Evolutionary conservation across 1,140 invertebrate species (phyloP).

Genomic region (Leptoteleia sp.): DNA sequence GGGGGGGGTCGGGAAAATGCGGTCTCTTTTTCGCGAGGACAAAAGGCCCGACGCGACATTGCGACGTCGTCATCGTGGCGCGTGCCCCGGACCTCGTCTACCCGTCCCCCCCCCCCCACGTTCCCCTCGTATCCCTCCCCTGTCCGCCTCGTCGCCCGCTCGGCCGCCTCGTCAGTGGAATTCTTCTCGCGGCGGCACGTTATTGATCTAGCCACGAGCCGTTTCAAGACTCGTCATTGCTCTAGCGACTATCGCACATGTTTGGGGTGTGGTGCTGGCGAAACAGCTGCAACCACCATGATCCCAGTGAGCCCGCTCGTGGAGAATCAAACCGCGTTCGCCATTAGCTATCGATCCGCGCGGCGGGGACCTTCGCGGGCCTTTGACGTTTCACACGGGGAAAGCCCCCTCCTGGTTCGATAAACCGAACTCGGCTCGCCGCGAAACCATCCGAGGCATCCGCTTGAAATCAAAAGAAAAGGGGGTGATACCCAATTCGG

Average conservation of each 20-base stretch:
- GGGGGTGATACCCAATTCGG: too few relatives aligned
- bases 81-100: conserved; percentile 14
- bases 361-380: conserved; percentile 35
- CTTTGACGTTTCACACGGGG: conserved; percentile 24
- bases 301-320: conserved; percentile 20
- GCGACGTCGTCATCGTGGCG: conserved; percentile 42
- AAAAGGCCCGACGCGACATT: conserved; percentile 52
- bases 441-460: too few relatives aligned
- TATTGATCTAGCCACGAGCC: conserved; percentile 77
- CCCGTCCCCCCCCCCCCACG: not conserved
- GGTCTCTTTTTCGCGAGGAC: conserved; percentile 2
- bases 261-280: conserved; percentile 68
- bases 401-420: conserved; percentile 31
- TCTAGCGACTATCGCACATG: conserved; percentile 70
- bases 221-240: conserved; percentile 73
- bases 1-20: conserved; percentile 5
- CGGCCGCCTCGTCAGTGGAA: conserved; percentile 66
- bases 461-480: too few relatives aligned
- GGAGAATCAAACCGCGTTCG: conserved; percentile 48
- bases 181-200: conserved; percentile 71
- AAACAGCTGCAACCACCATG: conserved; percentile 53
- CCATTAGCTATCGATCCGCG: conserved; percentile 47
- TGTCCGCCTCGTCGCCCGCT: conserved; percentile 14
- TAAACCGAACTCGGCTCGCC: too few relatives aligned
- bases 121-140: not conserved